These are phyloP conservation scores for Epinephelus coioides DNA, from an alignment of 2,797 vertebrate species.

Conservation along the genomic window DNA sequence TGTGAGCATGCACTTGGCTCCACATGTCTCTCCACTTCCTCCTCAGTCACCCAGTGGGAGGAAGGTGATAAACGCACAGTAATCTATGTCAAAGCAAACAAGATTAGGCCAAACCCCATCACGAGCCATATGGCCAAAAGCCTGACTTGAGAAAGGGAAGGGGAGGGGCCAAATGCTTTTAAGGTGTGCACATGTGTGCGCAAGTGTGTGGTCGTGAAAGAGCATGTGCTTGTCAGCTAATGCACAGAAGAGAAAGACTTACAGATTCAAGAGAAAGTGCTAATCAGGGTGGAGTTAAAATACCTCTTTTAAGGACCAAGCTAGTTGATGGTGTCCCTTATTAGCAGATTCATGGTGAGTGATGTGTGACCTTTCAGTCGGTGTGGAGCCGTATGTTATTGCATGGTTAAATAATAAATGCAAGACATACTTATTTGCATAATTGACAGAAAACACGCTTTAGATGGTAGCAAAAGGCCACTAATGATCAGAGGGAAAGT, in stretches of 20 bases:
- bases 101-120: constrained; percentile 70
- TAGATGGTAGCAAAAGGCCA: background rate
- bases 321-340: constrained; percentile 1
- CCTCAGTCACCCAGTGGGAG: constrained; percentile 25
- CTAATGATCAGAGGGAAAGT: background rate
- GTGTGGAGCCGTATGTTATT: background rate
- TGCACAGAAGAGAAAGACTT: constrained; percentile 7
- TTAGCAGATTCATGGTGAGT: background rate
- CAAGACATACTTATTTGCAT: too few species aligned
- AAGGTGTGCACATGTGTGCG: constrained; percentile 5
- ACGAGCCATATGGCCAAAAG: constrained; percentile 62
- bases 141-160: constrained; percentile 21
- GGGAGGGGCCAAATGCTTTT: constrained; percentile 5
- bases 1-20: constrained; percentile 14
- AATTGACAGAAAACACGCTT: background rate
- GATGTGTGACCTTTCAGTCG: constrained; percentile 6
- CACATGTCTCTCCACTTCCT: constrained; percentile 52
- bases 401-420: background rate
- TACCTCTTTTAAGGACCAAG: constrained; percentile 1
- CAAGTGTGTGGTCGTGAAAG: constrained; percentile 2
- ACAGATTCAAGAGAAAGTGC: constrained; percentile 10
- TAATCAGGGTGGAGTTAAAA: constrained; percentile 21
- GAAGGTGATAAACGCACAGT: constrained; percentile 53
- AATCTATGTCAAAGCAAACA: constrained; percentile 69
- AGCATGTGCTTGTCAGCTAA: background rate